These are phyloP conservation scores for Melitaea cinxia DNA, from an alignment of 1,140 invertebrate species.

Conservation along the genomic window DNA sequence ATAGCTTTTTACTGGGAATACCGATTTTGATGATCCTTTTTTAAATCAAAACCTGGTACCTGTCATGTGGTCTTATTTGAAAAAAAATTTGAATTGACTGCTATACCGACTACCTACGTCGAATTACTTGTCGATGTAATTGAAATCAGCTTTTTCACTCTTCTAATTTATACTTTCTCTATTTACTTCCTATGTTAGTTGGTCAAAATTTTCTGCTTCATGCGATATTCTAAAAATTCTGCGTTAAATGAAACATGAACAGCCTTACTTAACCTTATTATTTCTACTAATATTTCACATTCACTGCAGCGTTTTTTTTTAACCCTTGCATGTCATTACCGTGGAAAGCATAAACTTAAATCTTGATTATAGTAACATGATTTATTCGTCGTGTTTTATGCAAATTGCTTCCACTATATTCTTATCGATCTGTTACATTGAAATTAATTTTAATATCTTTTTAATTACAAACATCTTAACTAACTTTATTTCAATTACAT, in stretches of 20 bases:
- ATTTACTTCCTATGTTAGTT: too few relatives aligned
- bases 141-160: too few relatives aligned
- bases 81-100: too few relatives aligned
- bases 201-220: too few relatives aligned
- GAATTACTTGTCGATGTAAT: too few relatives aligned
- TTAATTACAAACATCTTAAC: background rate
- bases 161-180: too few relatives aligned
- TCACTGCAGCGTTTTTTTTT: slow-evolving; percentile 22
- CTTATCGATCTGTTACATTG: slow-evolving; percentile 20
- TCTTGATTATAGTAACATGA: slow-evolving; percentile 35
- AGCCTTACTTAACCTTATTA: background rate
- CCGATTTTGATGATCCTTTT: too few relatives aligned
- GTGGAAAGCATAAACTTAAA: slow-evolving; percentile 34
- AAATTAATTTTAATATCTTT: background rate
- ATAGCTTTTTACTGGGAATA: too few relatives aligned
- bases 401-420: slow-evolving; percentile 27
- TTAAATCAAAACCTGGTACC: too few relatives aligned
- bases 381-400: slow-evolving; percentile 37
- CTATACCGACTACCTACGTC: too few relatives aligned
- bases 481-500: background rate
- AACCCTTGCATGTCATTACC: slow-evolving; percentile 33
- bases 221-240: background rate
- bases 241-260: background rate
- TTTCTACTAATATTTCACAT: slow-evolving; percentile 16
- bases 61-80: too few relatives aligned